Evolutionary conservation across 35 echinoderm and acorn worm genomes (phyloP).

Genomic region (Stichopus chloronotus): DNA sequence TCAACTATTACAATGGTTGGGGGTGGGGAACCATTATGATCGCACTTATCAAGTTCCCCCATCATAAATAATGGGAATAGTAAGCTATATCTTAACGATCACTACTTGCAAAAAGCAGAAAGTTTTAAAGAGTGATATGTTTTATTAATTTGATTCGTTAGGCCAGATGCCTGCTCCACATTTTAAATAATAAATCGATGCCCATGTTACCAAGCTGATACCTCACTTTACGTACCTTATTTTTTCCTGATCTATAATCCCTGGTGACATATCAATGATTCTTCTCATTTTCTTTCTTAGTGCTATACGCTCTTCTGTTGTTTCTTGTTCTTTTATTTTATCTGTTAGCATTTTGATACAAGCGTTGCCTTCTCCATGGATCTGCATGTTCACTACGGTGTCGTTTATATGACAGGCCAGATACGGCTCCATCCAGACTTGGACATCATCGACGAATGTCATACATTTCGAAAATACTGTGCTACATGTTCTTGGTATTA

Average conservation of each 20-base stretch:
- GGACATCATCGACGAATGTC: constrained; percentile 3
- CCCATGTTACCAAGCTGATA: too few species aligned
- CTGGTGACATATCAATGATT: not conserved
- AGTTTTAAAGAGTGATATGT: too few species aligned
- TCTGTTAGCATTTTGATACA: not conserved
- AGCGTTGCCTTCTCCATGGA: not conserved
- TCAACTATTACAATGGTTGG: too few species aligned
- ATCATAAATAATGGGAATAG: too few species aligned
- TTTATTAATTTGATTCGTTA: too few species aligned
- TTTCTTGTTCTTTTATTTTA: not conserved
- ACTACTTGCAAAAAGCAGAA: too few species aligned
- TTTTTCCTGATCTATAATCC: not conserved
- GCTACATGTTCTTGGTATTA: not conserved
- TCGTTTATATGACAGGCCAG: not conserved
- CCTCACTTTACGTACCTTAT: not conserved
- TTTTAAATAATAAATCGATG: too few species aligned
- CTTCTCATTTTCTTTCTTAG: not conserved
- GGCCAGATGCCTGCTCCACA: too few species aligned
- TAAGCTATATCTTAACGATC: too few species aligned
- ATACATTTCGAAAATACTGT: constrained; percentile 42
- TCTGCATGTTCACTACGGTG: not conserved
- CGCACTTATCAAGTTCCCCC: too few species aligned
- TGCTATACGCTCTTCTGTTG: not conserved
- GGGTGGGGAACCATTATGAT: too few species aligned
- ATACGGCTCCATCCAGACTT: constrained; percentile 11